Evolutionary conservation across 2,113 vertebrate genomes (phyloP).

Genomic region (Acanthochromis polyacanthus): DNA sequence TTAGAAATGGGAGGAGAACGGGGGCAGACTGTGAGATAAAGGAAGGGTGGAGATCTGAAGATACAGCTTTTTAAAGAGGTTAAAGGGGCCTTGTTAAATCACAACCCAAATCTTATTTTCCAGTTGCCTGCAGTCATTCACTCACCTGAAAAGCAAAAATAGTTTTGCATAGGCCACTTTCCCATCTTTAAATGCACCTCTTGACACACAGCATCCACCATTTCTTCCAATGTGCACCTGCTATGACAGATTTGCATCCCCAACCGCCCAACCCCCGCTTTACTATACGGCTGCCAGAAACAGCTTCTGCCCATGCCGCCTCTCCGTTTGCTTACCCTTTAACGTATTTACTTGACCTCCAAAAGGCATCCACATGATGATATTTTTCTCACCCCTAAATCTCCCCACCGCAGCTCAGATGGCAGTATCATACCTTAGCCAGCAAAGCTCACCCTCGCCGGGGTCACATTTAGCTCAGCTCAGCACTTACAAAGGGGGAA

Average conservation of each 20-base stretch:
- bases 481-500: slow-evolving; percentile 63
- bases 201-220: not conserved
- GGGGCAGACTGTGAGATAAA: slow-evolving; percentile 12
- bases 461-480: slow-evolving; percentile 75
- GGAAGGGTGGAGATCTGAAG: slow-evolving; percentile 30
- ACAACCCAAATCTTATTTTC: not conserved
- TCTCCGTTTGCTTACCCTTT: slow-evolving; percentile 62
- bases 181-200: not conserved
- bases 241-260: slow-evolving; percentile 64
- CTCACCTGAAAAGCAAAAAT: not conserved
- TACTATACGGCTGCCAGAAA: slow-evolving; percentile 47
- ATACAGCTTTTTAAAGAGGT: slow-evolving; percentile 32
- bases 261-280: slow-evolving; percentile 29
- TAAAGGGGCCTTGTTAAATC: slow-evolving; percentile 11
- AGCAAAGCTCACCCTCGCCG: slow-evolving; percentile 51
- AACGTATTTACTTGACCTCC: slow-evolving; percentile 75
- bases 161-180: not conserved
- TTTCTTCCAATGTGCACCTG: slow-evolving; percentile 52
- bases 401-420: slow-evolving; percentile 46
- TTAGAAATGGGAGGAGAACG: slow-evolving; percentile 29
- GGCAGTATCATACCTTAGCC: slow-evolving; percentile 56
- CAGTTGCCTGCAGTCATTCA: not conserved
- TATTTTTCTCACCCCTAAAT: slow-evolving; percentile 47
- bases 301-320: slow-evolving; percentile 46
- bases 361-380: slow-evolving; percentile 51